Evolutionary conservation across 2,888 invertebrate genomes (phyloP).

Genomic region (Alentia gelatinosa): DNA sequence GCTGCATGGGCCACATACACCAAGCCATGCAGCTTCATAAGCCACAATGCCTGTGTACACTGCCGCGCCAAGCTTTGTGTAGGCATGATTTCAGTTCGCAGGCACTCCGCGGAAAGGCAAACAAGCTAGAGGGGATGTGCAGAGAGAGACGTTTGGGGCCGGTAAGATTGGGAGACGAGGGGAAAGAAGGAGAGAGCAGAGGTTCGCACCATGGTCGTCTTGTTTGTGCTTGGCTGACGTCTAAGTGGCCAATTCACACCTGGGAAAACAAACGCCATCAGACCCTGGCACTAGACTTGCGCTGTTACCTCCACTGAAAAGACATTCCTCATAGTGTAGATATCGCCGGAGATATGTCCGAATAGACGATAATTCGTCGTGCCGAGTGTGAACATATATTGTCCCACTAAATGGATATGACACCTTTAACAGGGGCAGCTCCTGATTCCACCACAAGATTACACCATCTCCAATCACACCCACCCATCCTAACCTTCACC

Average conservation of each 20-base stretch:
- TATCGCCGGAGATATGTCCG: no score
- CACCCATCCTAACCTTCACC: no score
- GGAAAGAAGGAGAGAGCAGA: neutral
- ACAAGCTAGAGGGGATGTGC: neutral
- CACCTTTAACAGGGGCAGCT: no score
- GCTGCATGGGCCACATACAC: no score
- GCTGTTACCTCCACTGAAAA: neutral
- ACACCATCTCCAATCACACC: no score
- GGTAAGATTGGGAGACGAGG: neutral
- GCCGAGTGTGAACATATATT: no score
- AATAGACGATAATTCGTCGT: no score
- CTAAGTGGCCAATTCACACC: conserved; percentile 54
- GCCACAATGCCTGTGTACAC: conserved; percentile 6
- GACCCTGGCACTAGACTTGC: neutral
- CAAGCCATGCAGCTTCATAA: neutral
- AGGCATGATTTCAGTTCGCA: conserved; percentile 12
- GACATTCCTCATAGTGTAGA: no score
- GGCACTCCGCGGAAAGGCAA: conserved; percentile 7
- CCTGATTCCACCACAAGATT: no score
- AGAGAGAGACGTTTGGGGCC: neutral
- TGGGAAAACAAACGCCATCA: conserved; percentile 47
- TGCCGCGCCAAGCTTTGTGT: neutral
- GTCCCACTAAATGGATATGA: no score
- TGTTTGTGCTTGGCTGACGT: conserved; percentile 41
- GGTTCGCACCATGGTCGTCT: neutral